Percentiles rank a stretch among this genome's conserved stretches.
Conservation (phyloP, 2,113 vertebrate genomes). For the Xiphophorus maculatus region DNA sequence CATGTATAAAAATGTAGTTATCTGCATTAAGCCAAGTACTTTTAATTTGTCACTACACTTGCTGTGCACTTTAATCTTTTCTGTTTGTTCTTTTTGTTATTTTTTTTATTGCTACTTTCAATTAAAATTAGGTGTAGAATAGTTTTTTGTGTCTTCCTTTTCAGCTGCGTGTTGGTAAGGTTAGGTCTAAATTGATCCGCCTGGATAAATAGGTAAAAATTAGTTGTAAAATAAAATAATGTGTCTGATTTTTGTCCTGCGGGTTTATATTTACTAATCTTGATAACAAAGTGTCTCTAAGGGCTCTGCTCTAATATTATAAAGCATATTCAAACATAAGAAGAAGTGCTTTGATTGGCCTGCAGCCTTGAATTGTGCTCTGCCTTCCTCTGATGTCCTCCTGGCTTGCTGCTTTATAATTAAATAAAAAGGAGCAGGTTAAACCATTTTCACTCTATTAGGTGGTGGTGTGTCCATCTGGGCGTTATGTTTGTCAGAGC, state of each 20-base stretch:
- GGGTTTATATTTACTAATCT: constrained; percentile 14
- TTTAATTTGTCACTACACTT: too few species aligned
- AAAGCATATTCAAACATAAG: constrained; percentile 15
- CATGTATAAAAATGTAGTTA: too few species aligned
- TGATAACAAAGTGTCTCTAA: constrained; percentile 40
- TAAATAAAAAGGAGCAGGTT: constrained; percentile 40
- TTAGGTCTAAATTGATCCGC: not conserved
- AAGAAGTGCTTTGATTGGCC: constrained; percentile 44
- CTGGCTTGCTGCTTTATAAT: constrained; percentile 10
- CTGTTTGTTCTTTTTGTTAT: not conserved
- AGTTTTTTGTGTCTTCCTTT: not conserved
- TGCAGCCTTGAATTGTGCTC: constrained; percentile 12
- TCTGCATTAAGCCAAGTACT: too few species aligned
- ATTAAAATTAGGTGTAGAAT: not conserved
- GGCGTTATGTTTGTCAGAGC: constrained; percentile 15
- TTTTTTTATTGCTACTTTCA: not conserved
- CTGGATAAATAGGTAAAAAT: too few species aligned
- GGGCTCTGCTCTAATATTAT: constrained; percentile 19
- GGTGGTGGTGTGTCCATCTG: constrained; percentile 37
- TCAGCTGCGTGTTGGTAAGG: not conserved
- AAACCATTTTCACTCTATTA: constrained; percentile 24
- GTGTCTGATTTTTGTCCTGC: constrained; percentile 8
- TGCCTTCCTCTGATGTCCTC: constrained; percentile 20
- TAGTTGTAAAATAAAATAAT: not conserved
- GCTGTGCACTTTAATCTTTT: too few species aligned